Base-by-base conservation (phyloP, 1,140 invertebrate species). In the Polyergus mexicanus region DNA sequence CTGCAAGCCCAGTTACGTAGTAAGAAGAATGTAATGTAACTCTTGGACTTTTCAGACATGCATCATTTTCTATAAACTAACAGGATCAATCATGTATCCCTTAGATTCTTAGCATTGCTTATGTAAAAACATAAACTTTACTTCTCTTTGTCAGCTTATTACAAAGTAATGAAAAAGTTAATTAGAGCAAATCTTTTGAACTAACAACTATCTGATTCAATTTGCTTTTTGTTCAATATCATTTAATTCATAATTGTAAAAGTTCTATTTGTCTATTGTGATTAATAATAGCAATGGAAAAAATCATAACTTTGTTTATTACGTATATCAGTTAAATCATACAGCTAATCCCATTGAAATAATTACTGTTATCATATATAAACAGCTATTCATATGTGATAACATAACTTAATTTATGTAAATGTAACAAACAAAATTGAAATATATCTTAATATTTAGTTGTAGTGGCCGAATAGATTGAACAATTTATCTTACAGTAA, bases 21-120 rank as follows among this genome's bases (percentile, higher is more conserved):
- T 87, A 92, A 93, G 90, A 93, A 93, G 89, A 92, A 92, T 92
- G 85, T 93, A 90, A 77, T 90, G 91, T 92, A 93, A 92, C 92
- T 87, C 41, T 88, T 86, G 80, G 81, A 54, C 71, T 84, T 56
- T 2, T 84, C 63, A 69, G 10, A 83, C 68, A 72, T 81, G 51
- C 66, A 72, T 83, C 13, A 22, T 22, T 44, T 11, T 72, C 38
- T 72, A 81, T 13, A 35, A 19, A 83, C 56, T 44, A 81, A 74
- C 1, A 25, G 78, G 66, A 81, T 81, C 54, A 47, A 62, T 35
- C 56, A 47, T 44, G 13, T 72, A 47, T 74, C 44, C n/a, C 38
- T 32, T 83, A 74, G 38, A 83, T 74, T 47, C n/a, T 83, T 58
- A 72, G 38, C 38, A 62, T 74, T 81, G 66, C n/a, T 80, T 80